Evolutionary conservation across 2,113 vertebrate species (phyloP).

Genomic region (Aegithalos caudatus): DNA sequence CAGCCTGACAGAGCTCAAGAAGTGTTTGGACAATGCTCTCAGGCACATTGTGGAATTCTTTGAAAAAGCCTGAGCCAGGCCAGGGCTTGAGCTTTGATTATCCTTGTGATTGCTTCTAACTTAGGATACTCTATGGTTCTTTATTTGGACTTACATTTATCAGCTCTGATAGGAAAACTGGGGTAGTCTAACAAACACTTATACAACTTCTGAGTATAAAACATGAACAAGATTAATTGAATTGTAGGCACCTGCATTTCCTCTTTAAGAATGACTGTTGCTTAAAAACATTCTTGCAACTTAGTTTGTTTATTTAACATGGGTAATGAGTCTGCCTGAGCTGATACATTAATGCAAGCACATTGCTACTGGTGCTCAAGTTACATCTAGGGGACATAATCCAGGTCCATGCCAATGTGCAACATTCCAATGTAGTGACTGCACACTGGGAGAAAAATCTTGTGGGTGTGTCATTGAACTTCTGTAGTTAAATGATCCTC

Average conservation of each 20-base stretch:
- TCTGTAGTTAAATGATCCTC: background rate
- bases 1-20: background rate
- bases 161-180: background rate
- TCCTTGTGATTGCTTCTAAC: background rate
- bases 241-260: background rate
- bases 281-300: background rate
- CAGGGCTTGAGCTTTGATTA: background rate
- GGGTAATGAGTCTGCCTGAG: background rate
- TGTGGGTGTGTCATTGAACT: background rate
- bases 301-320: background rate
- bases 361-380: background rate
- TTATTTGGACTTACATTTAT: background rate
- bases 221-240: background rate
- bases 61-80: fast-evolving
- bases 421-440: background rate
- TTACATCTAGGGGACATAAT: background rate
- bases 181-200: background rate
- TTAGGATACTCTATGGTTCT: background rate
- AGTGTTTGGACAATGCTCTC: background rate
- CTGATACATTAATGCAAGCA: background rate
- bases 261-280: background rate
- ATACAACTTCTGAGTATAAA: background rate
- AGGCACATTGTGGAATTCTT: fast-evolving
- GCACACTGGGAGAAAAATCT: background rate
- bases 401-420: background rate